Conservation (phyloP, 2,888 invertebrate genomes). For the Ellobium chinense region DNA sequence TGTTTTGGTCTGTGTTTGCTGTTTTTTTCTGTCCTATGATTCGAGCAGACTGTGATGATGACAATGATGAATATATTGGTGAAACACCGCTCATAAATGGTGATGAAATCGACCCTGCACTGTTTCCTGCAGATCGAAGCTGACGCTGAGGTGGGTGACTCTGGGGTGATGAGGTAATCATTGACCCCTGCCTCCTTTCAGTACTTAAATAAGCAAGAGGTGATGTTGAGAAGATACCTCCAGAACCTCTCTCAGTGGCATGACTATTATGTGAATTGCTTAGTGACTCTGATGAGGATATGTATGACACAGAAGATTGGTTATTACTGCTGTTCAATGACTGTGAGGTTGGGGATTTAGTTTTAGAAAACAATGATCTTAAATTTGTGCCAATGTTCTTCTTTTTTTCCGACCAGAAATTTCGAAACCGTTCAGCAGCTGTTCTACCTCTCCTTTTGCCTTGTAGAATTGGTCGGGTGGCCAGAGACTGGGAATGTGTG, state of each 20-base stretch:
- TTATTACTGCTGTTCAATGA: neutral
- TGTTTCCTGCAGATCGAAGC: neutral
- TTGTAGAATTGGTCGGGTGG: neutral
- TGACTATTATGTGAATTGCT: neutral
- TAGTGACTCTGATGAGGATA: neutral
- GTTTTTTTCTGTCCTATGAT: neutral
- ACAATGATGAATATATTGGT: neutral
- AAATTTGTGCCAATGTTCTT: conserved; percentile 22
- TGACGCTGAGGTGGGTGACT: neutral
- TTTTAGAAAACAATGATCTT: conserved; percentile 32
- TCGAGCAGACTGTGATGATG: neutral
- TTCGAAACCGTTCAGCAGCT: conserved; percentile 23
- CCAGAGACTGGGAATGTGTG: neutral
- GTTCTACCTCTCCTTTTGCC: neutral
- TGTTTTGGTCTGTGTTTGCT: neutral
- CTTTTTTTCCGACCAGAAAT: conserved; percentile 33
- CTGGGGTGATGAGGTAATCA: neutral
- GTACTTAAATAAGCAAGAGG: neutral
- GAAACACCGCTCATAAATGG: neutral
- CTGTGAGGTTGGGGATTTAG: neutral
- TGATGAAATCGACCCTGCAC: neutral
- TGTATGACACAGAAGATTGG: neutral
- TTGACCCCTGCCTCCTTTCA: neutral
- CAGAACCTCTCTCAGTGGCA: neutral
- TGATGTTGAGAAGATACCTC: neutral